phyloP scores from a whole-genome alignment of 1,140 invertebrate genomes.

The Temnothorax nylanderi region DNA sequence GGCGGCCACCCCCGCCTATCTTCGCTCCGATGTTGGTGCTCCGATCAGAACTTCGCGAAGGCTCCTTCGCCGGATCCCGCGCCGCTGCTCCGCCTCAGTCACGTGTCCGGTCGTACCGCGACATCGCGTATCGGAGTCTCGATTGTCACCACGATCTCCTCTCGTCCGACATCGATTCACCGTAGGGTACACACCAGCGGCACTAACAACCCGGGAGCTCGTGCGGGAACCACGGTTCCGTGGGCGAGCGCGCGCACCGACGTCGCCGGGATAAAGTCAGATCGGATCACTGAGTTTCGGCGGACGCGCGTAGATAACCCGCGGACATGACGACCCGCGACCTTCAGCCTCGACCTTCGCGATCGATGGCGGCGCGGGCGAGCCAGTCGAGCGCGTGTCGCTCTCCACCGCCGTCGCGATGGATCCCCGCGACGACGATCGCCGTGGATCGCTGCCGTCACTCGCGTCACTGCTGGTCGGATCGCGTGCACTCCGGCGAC shows the following conservation, averaged over 20 bases:
- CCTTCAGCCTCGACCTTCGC: slow-evolving; percentile 64
- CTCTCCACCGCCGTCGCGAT: neutral
- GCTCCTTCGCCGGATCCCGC: slow-evolving; percentile 16
- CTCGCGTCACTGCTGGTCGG: slow-evolving; percentile 46
- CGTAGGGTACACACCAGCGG: neutral
- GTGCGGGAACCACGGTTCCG: neutral
- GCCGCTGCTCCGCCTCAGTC: slow-evolving; percentile 48
- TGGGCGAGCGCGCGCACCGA: neutral
- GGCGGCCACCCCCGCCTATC: slow-evolving; percentile 68
- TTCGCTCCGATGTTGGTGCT: slow-evolving; percentile 55
- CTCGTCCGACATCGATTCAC: slow-evolving; percentile 67
- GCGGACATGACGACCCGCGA: slow-evolving; percentile 13
- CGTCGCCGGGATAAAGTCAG: neutral
- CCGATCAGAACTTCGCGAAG: slow-evolving; percentile 35
- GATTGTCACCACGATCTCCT: slow-evolving; percentile 12
- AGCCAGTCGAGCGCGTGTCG: slow-evolving; percentile 18
- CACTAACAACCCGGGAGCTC: neutral
- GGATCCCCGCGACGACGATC: neutral
- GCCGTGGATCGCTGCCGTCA: slow-evolving; percentile 31
- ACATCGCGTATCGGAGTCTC: slow-evolving; percentile 49
- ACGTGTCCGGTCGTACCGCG: slow-evolving; percentile 65
- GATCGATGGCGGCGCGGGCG: slow-evolving; percentile 62
- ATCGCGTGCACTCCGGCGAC: neutral
- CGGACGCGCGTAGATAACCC: neutral
- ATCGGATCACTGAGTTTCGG: neutral